These are phyloP conservation scores for Barbus barbus DNA, from an alignment of 2,113 vertebrate species.

Conservation along the genomic window DNA sequence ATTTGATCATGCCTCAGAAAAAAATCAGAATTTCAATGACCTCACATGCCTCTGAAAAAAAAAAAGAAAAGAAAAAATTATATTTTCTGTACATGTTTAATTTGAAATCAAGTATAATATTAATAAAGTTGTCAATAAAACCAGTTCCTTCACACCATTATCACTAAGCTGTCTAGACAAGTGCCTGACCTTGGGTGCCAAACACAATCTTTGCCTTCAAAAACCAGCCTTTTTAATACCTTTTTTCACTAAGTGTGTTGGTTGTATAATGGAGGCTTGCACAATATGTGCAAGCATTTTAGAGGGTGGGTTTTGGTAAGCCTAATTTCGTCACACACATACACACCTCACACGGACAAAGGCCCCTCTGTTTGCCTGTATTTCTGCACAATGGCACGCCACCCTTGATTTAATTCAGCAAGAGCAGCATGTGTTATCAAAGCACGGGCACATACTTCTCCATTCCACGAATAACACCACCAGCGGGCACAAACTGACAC, in stretches of 20 bases:
- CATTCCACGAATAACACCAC: conserved; percentile 1
- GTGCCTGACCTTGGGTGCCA: background rate
- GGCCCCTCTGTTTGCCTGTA: conserved; percentile 42
- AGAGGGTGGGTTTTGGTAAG: background rate
- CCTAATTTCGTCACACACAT: background rate
- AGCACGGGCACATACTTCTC: conserved; percentile 51
- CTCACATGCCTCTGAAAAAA: background rate
- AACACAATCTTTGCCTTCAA: background rate
- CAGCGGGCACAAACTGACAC: conserved; percentile 23
- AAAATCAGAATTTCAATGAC: background rate
- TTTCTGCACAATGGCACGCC: conserved; percentile 21
- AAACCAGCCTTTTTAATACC: background rate
- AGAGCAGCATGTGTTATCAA: conserved; percentile 53
- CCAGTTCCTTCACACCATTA: background rate
- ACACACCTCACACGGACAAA: conserved; percentile 14
- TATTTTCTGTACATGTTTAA: background rate
- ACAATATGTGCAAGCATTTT: conserved; percentile 3
- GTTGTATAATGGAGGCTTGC: background rate
- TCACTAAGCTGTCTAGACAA: background rate
- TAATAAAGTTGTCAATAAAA: background rate
- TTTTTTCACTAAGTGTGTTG: background rate
- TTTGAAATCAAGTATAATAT: background rate
- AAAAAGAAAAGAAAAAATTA: background rate
- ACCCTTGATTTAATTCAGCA: conserved; percentile 37
- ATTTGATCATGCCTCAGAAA: background rate